Evolutionary conservation across 2,888 invertebrate species (phyloP), one percentile per base, ranked within the genome.

Genomic region (Eremobia ochroleuca): DNA sequence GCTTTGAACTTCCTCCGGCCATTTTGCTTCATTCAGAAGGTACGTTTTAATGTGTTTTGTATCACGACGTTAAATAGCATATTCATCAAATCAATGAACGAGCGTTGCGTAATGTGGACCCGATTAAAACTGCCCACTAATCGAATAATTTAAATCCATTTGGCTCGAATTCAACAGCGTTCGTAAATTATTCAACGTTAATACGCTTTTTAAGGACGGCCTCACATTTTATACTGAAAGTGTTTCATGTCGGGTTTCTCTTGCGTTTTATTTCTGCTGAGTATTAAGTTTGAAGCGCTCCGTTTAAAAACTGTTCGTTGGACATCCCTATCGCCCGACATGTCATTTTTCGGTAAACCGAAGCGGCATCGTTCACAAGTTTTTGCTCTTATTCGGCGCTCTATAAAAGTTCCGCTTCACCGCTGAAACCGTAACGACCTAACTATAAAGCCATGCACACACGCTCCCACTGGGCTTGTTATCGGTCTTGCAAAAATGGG

Each of bases 341-440:
- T 91, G 90, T 89, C 85, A 90, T 87, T 90, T 89, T 90, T 90
- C 81, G 86, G 81, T 84, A 77, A 84, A 78, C 82, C 82, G 78
- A 81, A 77, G 72, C 86, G 85, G 77, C 77, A 77, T 70, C 78
- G 84, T 76, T 85, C 81, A 85, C 84, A 79, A 85, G 73, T 79
- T 86, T 87, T 89, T 90, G 86, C 83, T 89, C 82, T 85, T 87
- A 84, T 88, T 90, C 79, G 85, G 76, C 61, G 78, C 73, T 80
- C 87, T 85, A 88, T 88, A 88, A 90, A 92, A 89, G 87, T 90
- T 90, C 76, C 85, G 77, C 85, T 88, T 77, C 82, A 81, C 83
- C 79, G 81, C 85, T 77, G 79, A 82, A 84, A 72, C 72, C 61
- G 79, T 79, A 84, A 85, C 81, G 85, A 81, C 79, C 81, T 77